Percentiles rank a stretch among this genome's conserved stretches.
phyloP scores from a whole-genome alignment of 2,113 vertebrate genomes.

The Ptilorrhoa leucosticta region DNA sequence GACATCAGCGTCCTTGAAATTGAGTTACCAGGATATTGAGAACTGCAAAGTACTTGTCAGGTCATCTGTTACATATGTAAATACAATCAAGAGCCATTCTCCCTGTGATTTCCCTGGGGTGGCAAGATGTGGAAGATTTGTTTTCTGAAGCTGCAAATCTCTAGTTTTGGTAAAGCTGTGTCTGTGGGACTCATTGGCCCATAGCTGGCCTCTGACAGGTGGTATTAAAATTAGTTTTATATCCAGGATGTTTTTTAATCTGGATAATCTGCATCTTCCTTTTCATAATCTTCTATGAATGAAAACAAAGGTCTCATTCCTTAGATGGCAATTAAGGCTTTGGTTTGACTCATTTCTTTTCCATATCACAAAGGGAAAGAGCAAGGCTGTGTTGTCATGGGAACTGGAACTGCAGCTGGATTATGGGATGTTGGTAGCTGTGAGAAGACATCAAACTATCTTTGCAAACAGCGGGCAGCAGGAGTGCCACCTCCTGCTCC shows the following conservation, averaged over 20 bases:
- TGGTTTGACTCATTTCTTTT: not conserved
- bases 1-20: not conserved
- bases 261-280: not conserved
- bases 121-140: not conserved
- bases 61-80: not conserved
- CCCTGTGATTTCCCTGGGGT: not conserved
- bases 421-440: conserved; percentile 90
- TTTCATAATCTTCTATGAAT: not conserved
- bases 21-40: not conserved
- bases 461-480: conserved; percentile 83
- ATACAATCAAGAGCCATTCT: not conserved
- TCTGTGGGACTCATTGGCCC: not conserved
- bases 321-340: not conserved
- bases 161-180: not conserved
- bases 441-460: conserved; percentile 79
- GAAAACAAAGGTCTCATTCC: not conserved
- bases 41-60: not conserved
- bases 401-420: conserved; percentile 80
- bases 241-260: not conserved
- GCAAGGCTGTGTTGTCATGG: conserved; percentile 86
- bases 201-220: not conserved
- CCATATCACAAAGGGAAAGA: conserved; percentile 73
- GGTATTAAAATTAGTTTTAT: not conserved
- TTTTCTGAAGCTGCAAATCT: not conserved
- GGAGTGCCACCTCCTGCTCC: conserved; percentile 66